Percentiles rank a stretch among this genome's conserved stretches.
Conservation (phyloP, 2,797 vertebrate genomes). For the Thamnophis elegans region DNA sequence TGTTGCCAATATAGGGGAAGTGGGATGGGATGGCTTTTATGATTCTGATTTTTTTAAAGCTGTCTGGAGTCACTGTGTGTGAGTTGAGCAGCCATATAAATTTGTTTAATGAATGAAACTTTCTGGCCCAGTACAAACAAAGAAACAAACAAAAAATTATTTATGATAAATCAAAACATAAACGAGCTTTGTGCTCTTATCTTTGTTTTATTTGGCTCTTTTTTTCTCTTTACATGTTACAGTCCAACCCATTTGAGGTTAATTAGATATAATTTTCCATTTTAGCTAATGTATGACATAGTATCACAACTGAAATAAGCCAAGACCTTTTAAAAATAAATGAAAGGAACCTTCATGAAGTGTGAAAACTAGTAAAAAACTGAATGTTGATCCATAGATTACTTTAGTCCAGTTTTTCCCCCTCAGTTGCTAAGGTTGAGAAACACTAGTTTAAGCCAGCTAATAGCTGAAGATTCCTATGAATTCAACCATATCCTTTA, state of each 20-base stretch:
- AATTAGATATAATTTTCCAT: not conserved
- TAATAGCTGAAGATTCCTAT: not conserved
- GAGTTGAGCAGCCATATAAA: not conserved
- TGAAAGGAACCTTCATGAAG: not conserved
- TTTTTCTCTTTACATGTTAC: not conserved
- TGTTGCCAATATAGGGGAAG: not conserved
- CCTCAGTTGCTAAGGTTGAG: not conserved
- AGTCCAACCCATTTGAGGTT: not conserved
- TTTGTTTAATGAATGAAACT: not conserved
- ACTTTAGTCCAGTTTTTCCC: not conserved
- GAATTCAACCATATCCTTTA: not conserved
- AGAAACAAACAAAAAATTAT: not conserved
- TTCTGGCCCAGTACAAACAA: not conserved
- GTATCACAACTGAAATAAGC: not conserved
- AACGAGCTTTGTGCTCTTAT: not conserved
- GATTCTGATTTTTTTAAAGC: not conserved
- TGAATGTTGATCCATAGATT: not conserved
- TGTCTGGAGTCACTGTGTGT: not conserved
- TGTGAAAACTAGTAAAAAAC: not conserved
- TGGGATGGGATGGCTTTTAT: not conserved
- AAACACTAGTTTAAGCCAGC: not conserved
- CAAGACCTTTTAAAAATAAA: not conserved
- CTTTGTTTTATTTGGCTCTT: not conserved
- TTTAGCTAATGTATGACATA: not conserved
- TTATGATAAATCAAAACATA: not conserved